Evolutionary conservation across 2,888 invertebrate genomes (phyloP), one percentile per base, ranked within the genome.

Genomic region (Drosophila lutescens): DNA sequence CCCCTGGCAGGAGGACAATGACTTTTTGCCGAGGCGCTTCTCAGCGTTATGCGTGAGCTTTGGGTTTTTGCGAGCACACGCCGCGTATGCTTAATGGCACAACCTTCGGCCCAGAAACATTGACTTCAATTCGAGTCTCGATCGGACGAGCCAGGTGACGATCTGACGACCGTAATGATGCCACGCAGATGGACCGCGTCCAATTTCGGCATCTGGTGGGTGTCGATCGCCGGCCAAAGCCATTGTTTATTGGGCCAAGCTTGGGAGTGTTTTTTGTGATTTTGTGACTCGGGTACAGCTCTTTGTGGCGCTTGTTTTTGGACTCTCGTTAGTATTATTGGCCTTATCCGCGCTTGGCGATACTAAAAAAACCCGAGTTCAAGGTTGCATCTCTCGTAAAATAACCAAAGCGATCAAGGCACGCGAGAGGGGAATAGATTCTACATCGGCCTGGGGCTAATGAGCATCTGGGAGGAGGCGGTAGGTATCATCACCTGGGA

Each of bases 201-300:
- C 86, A 74, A 71, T 60, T 79, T 61, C 74, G 79, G 57, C 58
- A 71, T 74, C 77, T 74, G 76, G 89, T 89, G 88, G 84, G 89
- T 65, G 56, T 82, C 65, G 49, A 47, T 66, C 53, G 43, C 47
- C 43, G 59, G 58, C 32, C 66, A 62, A 65, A 34, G 34, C 49
- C 59, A 55, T 63, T 62, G 70, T 78, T 70, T 69, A 69, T 66
- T 76, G 60, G 72, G 76, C 69, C 72, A 72, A 76, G 69, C 69
- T 77, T 57, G 72, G 78, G 72, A 65, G 44, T 51, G 58, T 62
- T 69, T 53, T 53, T 58, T 74, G 66, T 53, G 51, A 26, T 26
- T 26, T 26, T 26, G 26, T 53, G 51, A 46, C 60, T 66, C 46
- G 13, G n/a, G 30, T 34, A 49, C 44, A 66, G 32, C 54, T 43